Evolutionary conservation across 2,888 invertebrate genomes (phyloP).

Genomic region (Coecobrya sp.): DNA sequence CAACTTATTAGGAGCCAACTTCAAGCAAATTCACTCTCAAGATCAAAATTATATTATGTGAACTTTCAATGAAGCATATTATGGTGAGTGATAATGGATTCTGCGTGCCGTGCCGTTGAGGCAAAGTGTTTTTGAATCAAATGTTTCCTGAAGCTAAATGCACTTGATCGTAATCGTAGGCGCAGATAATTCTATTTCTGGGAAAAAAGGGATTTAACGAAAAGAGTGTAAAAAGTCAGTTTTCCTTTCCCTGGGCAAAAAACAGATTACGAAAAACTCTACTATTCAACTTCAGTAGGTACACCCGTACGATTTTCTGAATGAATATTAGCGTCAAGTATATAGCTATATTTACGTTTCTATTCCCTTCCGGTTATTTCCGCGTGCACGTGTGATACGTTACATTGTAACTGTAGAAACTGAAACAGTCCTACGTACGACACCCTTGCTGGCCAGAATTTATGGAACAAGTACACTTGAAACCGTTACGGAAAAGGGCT

Average conservation of each 20-base stretch:
- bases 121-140: neutral
- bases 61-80: neutral
- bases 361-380: no score
- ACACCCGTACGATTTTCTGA: neutral
- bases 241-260: neutral
- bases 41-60: neutral
- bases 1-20: neutral
- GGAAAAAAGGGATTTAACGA: neutral
- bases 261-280: neutral
- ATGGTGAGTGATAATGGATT: neutral
- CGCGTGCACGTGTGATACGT: no score
- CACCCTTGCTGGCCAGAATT: neutral
- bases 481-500: neutral
- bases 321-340: neutral
- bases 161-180: neutral
- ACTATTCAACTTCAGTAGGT: neutral
- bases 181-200: constrained; percentile 25
- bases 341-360: neutral
- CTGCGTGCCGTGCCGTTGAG: neutral
- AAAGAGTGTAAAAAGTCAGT: constrained; percentile 5
- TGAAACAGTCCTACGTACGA: neutral
- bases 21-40: neutral
- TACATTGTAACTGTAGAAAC: no score
- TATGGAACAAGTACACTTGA: neutral
- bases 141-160: constrained; percentile 26